Evolutionary conservation across 2,888 invertebrate genomes (phyloP), one percentile per base, ranked within the genome.

Genomic region (Petrolisthes cinctipes): DNA sequence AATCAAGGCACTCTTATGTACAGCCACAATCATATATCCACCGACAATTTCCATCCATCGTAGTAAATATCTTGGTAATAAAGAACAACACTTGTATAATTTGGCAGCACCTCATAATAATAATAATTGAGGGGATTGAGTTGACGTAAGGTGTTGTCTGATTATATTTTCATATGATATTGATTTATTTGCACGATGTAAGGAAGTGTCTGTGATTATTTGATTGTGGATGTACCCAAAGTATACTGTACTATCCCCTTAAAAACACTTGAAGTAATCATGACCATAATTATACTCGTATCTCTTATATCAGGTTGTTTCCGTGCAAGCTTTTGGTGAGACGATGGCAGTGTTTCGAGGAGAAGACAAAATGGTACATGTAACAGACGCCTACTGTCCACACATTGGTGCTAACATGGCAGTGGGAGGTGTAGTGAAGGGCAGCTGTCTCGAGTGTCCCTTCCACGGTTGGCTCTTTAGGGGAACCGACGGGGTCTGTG

Each of bases 391-490:
- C 0, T 97, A 97, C 92, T 98, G 98, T 91, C 97, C 97, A 0
- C 98, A 98, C 92, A 93, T 98, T 91, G 98, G 98, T 0, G 97
- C 98, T 0, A 97, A 97, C 92, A 93, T 98, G 92, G 97, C 95
- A 0, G 94, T 96, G 0, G 97, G 97, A 0, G 97, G 97, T 0
- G 92, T 92, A 0, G 94, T 94, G 0, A 93, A 94, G 66, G 96
- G 95, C 0, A 95, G 96, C 92, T 96, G 96, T 91, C 94, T 98
- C 9, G 95, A 96, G 92, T 98, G 98, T 91, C 97, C 97, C 0
- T 98, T 98, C 93, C 98, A 98, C 92, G 95, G 95, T 85, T 98
- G 98, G 98, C 93, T 94, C 84, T 98, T 98, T 92, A 94, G 95
- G 5, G 96, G 95, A 0, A 92, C 93, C n/a, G 95, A 95, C 90